Evolutionary conservation across 1,140 invertebrate species (phyloP).

Genomic region (Drosophila guanche): DNA sequence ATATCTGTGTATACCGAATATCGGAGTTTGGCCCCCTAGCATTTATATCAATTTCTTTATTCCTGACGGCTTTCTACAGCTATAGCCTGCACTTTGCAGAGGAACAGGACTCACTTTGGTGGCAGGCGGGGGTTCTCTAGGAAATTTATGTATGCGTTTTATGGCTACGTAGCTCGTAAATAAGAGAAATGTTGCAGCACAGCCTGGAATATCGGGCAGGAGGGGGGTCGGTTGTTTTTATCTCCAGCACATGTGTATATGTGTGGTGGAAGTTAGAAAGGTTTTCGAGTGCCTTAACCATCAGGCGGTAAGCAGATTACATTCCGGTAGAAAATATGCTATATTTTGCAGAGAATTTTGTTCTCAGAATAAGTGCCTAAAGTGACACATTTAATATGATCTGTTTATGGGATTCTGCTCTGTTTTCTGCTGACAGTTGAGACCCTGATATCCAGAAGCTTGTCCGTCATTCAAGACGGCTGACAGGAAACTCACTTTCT

Average conservation of each 20-base stretch:
- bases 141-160: constrained; percentile 79
- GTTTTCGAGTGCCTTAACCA: neutral
- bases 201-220: constrained; percentile 50
- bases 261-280: constrained; percentile 24
- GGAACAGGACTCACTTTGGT: constrained; percentile 3
- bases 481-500: constrained; percentile 46
- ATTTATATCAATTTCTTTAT: constrained; percentile 82
- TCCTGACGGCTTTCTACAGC: constrained; percentile 51
- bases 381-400: constrained; percentile 52
- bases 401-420: constrained; percentile 53
- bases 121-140: constrained; percentile 15
- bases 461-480: constrained; percentile 1
- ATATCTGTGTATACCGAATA: neutral
- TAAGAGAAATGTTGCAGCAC: constrained; percentile 77
- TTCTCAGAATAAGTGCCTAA: constrained; percentile 27
- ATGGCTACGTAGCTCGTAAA: constrained; percentile 78
- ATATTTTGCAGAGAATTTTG: constrained; percentile 26
- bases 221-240: constrained; percentile 34
- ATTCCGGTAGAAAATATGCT: constrained; percentile 21
- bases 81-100: constrained; percentile 55
- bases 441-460: neutral
- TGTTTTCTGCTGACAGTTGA: constrained; percentile 23
- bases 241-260: constrained; percentile 50
- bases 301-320: neutral
- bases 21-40: constrained; percentile 41